Percentiles rank a stretch among this genome's conserved stretches.
phyloP scores from a whole-genome alignment of 64 coral and sea anemone species.

The Actinia equina region DNA sequence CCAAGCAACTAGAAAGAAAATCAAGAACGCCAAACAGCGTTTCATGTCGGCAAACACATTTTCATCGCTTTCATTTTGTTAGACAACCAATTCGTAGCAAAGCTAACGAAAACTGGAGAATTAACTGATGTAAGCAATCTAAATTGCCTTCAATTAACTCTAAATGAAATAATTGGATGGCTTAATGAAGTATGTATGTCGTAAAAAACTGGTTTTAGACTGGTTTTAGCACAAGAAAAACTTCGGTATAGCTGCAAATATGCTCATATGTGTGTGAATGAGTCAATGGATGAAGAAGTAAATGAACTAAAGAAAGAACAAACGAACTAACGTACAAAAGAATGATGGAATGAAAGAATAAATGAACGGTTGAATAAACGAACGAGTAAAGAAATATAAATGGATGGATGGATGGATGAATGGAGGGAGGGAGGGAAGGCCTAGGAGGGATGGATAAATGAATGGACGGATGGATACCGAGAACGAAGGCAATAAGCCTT shows the following conservation, averaged over 20 bases:
- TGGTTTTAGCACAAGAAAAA: neutral
- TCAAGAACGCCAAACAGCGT: neutral
- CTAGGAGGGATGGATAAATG: neutral
- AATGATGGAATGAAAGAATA: neutral
- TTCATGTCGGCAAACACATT: neutral
- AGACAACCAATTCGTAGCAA: neutral
- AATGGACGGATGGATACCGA: no score
- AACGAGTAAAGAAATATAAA: no score
- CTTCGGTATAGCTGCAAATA: neutral
- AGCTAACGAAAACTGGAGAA: neutral
- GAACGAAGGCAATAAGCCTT: neutral
- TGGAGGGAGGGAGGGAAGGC: neutral
- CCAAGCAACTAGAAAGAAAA: neutral
- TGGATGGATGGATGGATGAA: neutral
- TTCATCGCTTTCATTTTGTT: neutral
- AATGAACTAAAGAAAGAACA: no score
- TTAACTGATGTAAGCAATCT: neutral
- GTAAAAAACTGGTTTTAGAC: neutral
- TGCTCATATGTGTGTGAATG: no score
- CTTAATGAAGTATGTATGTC: neutral
- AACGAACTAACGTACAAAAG: no score
- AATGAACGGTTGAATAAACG: neutral
- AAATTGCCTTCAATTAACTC: no score
- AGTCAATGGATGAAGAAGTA: no score
- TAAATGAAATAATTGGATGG: neutral